Percentiles rank a stretch among this genome's conserved stretches.
phyloP scores from a whole-genome alignment of 2,888 invertebrate genomes.

The Metopia argyrocephala region DNA sequence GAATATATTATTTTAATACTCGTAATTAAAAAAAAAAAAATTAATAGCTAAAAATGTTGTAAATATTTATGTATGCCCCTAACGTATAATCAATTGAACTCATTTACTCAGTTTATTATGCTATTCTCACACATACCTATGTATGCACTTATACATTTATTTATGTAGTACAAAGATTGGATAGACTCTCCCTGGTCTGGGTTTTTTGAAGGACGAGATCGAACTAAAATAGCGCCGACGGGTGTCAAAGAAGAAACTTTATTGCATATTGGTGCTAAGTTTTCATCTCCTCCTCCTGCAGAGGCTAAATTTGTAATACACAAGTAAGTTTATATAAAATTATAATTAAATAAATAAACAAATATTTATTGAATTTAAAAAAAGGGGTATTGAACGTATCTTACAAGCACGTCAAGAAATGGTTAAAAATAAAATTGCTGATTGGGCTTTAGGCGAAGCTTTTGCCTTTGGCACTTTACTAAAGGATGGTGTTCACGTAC shows the following conservation, averaged over 20 bases:
- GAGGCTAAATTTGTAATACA: slow-evolving; percentile 83
- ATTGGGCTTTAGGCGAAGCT: slow-evolving; percentile 99
- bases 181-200: slow-evolving; percentile 88
- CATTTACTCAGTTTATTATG: too few species aligned
- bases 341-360: neutral
- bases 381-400: slow-evolving; percentile 88
- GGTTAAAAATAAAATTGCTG: slow-evolving; percentile 91
- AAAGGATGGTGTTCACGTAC: slow-evolving; percentile 97
- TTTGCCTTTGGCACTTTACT: slow-evolving; percentile 98
- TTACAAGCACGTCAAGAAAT: slow-evolving; percentile 94
- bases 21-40: too few species aligned
- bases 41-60: too few species aligned
- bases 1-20: too few species aligned
- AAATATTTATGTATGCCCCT: too few species aligned
- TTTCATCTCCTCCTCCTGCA: slow-evolving; percentile 83
- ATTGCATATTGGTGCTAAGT: slow-evolving; percentile 82
- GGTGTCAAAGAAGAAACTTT: slow-evolving; percentile 84
- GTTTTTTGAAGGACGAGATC: slow-evolving; percentile 82
- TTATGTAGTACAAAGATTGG: slow-evolving; percentile 86
- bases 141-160: neutral
- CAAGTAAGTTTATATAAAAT: slow-evolving; percentile 72
- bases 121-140: too few species aligned
- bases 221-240: slow-evolving; percentile 81
- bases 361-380: neutral
- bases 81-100: too few species aligned